A percentile compares a stretch with the other conserved stretches of the same genome.
These are phyloP conservation scores for Enteromius paludinosus DNA, from an alignment of 2,797 vertebrate species.

Conservation along the genomic window DNA sequence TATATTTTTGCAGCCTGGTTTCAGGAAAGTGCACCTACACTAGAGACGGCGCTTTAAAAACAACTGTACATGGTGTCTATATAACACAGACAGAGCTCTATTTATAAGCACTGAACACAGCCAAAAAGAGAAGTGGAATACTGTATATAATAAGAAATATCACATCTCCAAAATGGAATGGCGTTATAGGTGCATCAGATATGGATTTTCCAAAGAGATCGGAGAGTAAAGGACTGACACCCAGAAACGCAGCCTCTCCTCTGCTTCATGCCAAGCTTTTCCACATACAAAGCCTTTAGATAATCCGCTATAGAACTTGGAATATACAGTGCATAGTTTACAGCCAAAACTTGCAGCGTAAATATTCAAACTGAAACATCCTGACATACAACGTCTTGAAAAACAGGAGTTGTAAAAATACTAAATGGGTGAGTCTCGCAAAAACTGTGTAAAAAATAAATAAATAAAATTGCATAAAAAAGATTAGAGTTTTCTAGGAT, in stretches of 20 bases:
- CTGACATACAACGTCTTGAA: slow-evolving; percentile 64
- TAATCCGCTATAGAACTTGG: slow-evolving; percentile 66
- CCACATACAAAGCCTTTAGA: slow-evolving; percentile 66
- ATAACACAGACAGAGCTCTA: slow-evolving; percentile 39
- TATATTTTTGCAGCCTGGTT: slow-evolving; percentile 71
- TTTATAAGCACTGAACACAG: slow-evolving; percentile 57
- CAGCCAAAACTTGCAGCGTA: slow-evolving; percentile 76
- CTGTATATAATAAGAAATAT: slow-evolving; percentile 43
- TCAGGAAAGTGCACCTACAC: slow-evolving; percentile 60
- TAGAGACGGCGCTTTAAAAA: slow-evolving; percentile 19
- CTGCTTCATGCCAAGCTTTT: slow-evolving; percentile 72
- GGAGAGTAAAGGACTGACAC: slow-evolving; percentile 24
- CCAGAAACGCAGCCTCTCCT: slow-evolving; percentile 32
- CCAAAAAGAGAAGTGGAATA: slow-evolving; percentile 44
- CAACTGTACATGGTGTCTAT: slow-evolving; percentile 48
- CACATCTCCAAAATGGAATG: slow-evolving; percentile 43
- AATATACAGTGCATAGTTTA: slow-evolving; percentile 88
- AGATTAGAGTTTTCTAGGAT: neutral
- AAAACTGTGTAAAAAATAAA: neutral
- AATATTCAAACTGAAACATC: slow-evolving; percentile 70
- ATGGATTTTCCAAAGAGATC: slow-evolving; percentile 40
- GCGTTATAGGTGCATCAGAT: slow-evolving; percentile 45
- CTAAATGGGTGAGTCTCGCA: slow-evolving; percentile 17
- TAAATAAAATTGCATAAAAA: neutral
- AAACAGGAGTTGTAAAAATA: slow-evolving; percentile 46